Base-by-base conservation (phyloP, 2,113 vertebrate species). In the Zeus faber region DNA sequence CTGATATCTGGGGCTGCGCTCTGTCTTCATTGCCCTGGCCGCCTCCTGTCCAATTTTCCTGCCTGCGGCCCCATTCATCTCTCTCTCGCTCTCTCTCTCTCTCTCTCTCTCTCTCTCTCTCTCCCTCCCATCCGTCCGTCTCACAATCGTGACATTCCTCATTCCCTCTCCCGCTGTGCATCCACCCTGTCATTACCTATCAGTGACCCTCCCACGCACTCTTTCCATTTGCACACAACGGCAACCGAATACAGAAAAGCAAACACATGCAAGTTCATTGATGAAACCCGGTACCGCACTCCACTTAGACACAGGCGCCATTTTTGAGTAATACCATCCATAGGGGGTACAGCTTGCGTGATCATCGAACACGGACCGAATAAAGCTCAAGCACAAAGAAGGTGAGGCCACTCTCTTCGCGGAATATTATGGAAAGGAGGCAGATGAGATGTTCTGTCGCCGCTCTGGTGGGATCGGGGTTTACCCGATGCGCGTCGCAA, bases 11-110 rank as follows among this genome's bases (percentile, higher is more conserved):
- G 48, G 63, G 72, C 72, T 60, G 22, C 81, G 80, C 83, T 85
- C 81, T 61, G 72, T 85, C 83, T 85, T 85, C 83, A 85, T 83
- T 83, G 80, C 67, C 76, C 76, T 81, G 73, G 60, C 79, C 66
- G 69, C 77, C 81, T 83, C 79, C 81, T 79, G 74, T 83, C 77
- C 83, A 83, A 85, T 85, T 85, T 83, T 82, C 76, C 75, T 73
- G 58, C 74, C 70, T 72, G 69, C 75, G 22, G 71, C 59, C 78
- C 76, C 83, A 83, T 83, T 85, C 78, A 81, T 85, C 83, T 84
- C 80, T 59, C 78, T 82, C 75, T 59, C 72, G 21, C 75, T 41
- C 76, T 84, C 68, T 77, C 80, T 78, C 82, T 78, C 73, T 61
- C 60, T 65, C 74, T 24, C 46, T 27, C 75, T 48, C 57, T 57